Evolutionary conservation across 2,797 vertebrate species (phyloP), one percentile per base, ranked within the genome.

Genomic region (Cebuella pygmaea): DNA sequence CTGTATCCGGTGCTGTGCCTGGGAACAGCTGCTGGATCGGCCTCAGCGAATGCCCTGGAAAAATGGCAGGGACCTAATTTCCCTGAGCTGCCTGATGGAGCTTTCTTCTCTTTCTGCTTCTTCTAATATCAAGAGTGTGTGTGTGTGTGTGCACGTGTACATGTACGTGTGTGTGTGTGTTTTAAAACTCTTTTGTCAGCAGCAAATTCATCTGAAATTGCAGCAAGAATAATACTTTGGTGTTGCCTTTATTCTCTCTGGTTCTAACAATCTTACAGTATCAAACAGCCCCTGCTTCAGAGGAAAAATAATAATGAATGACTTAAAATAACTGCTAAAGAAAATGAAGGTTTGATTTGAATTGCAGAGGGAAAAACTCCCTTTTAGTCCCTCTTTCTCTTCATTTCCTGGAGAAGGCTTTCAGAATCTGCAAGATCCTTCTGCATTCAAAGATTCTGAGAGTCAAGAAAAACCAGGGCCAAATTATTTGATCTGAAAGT

Each of bases 271-370:
- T 93, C 80, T 88, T 94, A 90, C 89, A 86, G 95, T 90, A 98
- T 97, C 98, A 98, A 98, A 98, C 0, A 0, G 81, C 57, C 94
- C 98, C 96, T 92, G 90, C 93, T 98, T 98, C 96, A 94, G 98
- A 98, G 97, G 97, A n/a, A 95, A 98, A 95, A 96, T 97, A 97
- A 98, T 98, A 98, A 98, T 95, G 96, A 98, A 97, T 93, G 96
- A 98, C 96, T 98, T 98, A 97, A 98, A 98, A 98, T 98, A 98
- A 93, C 94, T 92, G 90, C 93, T 36, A 93, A 95, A 97, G 97
- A 98, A 98, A 98, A 98, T 64, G 97, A 33, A 98, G 97, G 96
- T 96, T 98, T 98, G 93, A 97, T 98, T 98, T 98, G 97, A 98
- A 76, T 95, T 97, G 94, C 92, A 97, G 94, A 95, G 96, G 93